Evolutionary conservation across 1,140 invertebrate species (phyloP).

Genomic region (Zophobas atratus): DNA sequence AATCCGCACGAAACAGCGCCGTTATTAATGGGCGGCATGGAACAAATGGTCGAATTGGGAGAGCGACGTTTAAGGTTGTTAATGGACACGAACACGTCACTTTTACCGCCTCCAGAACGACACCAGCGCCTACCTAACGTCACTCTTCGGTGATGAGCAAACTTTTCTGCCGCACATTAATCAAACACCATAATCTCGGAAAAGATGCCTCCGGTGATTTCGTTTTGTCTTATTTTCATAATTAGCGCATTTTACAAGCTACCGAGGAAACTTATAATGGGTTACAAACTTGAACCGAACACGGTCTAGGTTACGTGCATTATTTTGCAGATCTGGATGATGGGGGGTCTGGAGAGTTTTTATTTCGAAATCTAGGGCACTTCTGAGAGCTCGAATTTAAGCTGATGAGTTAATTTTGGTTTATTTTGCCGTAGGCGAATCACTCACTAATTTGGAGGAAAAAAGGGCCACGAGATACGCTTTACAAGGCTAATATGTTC

Average conservation of each 20-base stretch:
- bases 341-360: too few species aligned
- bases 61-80: conserved; percentile 43
- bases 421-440: too few species aligned
- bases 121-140: conserved; percentile 24
- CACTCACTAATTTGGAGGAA: too few species aligned
- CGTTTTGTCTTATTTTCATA: conserved; percentile 39
- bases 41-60: conserved; percentile 44
- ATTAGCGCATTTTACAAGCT: conserved; percentile 14
- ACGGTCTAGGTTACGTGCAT: too few species aligned
- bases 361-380: too few species aligned
- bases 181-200: conserved; percentile 46
- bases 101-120: conserved; percentile 26
- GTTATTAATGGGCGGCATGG: conserved; percentile 47
- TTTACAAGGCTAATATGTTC: too few species aligned
- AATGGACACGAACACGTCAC: conserved; percentile 42
- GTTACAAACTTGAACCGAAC: too few species aligned
- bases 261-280: conserved; percentile 9
- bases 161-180: conserved; percentile 44
- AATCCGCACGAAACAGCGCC: conserved; percentile 40
- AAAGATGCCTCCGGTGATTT: background rate
- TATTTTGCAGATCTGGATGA: too few species aligned
- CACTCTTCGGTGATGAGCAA: conserved; percentile 35
- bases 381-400: too few species aligned
- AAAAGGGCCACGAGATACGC: too few species aligned
- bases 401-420: too few species aligned